Base-by-base conservation (phyloP, 2,888 invertebrate species). In the Galeruca laticollis region DNA sequence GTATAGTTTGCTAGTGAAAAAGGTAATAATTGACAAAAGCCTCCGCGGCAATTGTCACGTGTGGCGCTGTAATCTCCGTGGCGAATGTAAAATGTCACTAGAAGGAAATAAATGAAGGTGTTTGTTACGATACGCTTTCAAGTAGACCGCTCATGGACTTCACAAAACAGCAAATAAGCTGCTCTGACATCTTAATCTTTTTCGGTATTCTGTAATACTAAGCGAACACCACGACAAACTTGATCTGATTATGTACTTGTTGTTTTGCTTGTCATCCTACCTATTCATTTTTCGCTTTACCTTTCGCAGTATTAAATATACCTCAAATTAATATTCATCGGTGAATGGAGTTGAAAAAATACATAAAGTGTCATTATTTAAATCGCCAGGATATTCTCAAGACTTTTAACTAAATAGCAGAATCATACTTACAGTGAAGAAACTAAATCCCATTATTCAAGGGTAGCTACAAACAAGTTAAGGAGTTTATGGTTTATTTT, bases 61-160 rank as follows among this genome's bases (percentile, higher is more conserved):
- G 82, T 80, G 72, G 73, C 76, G 73, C 79, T 79, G 79, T 84
- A 85, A 85, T 84, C 85, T 81, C 82, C 84, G 82, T 85, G 82
- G 80, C 85, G 82, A 85, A 86, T 85, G 82, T 80, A 80, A 83
- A 82, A 83, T 82, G 86, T 86, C 86, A 85, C 85, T 84, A 83
- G 81, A 79, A 79, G 79, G 82, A 84, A 84, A 85, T 85, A 85
- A 86, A 86, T 86, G 85, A 82, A 83, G 82, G 82, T 84, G 82
- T 85, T 84, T 83, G 82, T 78, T 77, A 74, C 74, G 60, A 54
- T 66, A 72, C 59, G 70, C 73, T 75, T 77, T 77, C 76, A 73
- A 75, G 72, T 73, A 71, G 66, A 68, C 78, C 77, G 77, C 75
- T 70, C 49, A 51, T 60, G 43, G 59, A 65, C 68, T 54, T 69